phyloP scores from a whole-genome alignment of 2,888 invertebrate genomes.

The Ephialtes manifestator region DNA sequence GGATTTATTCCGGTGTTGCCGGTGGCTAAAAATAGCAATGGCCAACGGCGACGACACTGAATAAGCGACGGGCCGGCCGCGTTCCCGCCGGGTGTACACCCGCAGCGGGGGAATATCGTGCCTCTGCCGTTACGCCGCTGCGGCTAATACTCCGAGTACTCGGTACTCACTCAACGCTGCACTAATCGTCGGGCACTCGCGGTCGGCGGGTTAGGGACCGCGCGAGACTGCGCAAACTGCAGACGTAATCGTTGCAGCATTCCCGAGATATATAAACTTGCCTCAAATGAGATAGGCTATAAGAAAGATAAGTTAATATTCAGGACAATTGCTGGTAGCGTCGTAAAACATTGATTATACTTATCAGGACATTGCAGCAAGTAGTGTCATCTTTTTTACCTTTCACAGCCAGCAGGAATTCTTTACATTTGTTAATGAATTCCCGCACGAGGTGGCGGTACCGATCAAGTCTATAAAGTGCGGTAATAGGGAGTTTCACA shows the following conservation, averaged over 20 bases:
- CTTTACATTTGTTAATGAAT: neutral
- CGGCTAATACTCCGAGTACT: slow-evolving; percentile 57
- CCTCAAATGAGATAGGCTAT: slow-evolving; percentile 11
- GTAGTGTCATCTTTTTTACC: neutral
- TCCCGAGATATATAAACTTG: slow-evolving; percentile 36
- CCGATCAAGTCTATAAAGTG: no score
- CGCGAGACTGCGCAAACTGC: slow-evolving; percentile 63
- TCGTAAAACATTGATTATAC: neutral
- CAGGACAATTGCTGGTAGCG: slow-evolving; percentile 1
- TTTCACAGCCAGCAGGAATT: neutral
- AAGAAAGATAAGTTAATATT: slow-evolving; percentile 23
- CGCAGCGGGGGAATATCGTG: slow-evolving; percentile 58
- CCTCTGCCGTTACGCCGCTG: slow-evolving; percentile 41
- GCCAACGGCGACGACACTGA: slow-evolving; percentile 69
- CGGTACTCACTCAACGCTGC: slow-evolving; percentile 60
- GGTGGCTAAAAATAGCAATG: slow-evolving; percentile 77
- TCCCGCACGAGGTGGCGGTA: neutral
- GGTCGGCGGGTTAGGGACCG: slow-evolving; percentile 46
- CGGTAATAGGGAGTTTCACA: no score
- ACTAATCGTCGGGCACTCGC: slow-evolving; percentile 58
- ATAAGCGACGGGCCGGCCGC: slow-evolving; percentile 61
- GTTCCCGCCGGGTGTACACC: slow-evolving; percentile 61
- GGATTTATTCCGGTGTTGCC: slow-evolving; percentile 79
- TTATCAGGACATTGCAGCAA: neutral
- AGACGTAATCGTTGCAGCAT: slow-evolving; percentile 55